Evolutionary conservation across 2,797 vertebrate species (phyloP), one percentile per base, ranked within the genome.

Genomic region (Eupleurogrammus muticus): DNA sequence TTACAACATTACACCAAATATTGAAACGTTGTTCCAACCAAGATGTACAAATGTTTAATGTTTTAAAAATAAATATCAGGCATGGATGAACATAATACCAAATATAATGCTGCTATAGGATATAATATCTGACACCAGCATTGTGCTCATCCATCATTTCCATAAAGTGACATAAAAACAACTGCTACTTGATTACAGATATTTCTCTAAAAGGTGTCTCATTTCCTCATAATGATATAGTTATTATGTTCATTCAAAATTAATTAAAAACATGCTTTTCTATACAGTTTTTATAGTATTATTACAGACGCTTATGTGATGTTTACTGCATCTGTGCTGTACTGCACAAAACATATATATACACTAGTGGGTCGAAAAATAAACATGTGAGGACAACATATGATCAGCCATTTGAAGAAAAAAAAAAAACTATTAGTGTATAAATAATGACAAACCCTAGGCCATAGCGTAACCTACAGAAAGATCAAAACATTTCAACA

Each of bases 401-500:
- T 46, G 16, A 38, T 38, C 28, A 47, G 9, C 42, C 20, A 12
- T 40, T 10, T 32, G 34, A 3, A 16, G 48, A 7, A 59, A 63
- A 55, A 62, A 75, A 50, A 24, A 24, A 34, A 34, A 52, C 11
- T 66, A n/a, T 50, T 3, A 38, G 8, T 16, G 17, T 12, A 63
- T 38, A 69, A 74, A 79, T 42, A 51, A 72, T 42, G 10, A 47
- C 5, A 57, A 19, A 5, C 21, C 42, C 12, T 23, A 52, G 13
- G 14, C 7, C 8, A 56, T 51, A 35, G 38, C 13, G 49, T 66
- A 23, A 78, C 28, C 32, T 62, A 75, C 28, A 32, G 57, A 75
- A 13, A 59, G 24, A 70, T 76, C 20, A 49, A 66, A 66, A 64
- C 6, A 10, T 66, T 63, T 75, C 11, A 48, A 57, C 24, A 34